Evolutionary conservation across 2,797 vertebrate species (phyloP).

Genomic region (Sebastes wilsoni): DNA sequence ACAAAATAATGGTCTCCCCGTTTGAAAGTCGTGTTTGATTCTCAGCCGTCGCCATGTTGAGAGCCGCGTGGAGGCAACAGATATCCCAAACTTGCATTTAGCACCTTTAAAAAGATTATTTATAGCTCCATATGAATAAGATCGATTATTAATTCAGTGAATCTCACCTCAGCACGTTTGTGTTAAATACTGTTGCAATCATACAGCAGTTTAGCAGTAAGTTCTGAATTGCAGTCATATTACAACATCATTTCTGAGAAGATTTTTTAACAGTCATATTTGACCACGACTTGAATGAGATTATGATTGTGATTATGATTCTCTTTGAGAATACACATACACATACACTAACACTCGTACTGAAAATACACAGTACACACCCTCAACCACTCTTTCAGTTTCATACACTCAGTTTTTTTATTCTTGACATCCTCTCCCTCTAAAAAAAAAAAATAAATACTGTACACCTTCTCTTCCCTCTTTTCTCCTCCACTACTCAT

Average conservation of each 20-base stretch:
- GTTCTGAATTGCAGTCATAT: neutral
- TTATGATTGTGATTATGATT: neutral
- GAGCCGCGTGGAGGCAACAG: too few relatives aligned
- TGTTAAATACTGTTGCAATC: neutral
- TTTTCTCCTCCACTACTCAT: conserved; percentile 32
- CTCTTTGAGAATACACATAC: neutral
- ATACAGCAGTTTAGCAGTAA: neutral
- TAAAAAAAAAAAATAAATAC: conserved; percentile 1
- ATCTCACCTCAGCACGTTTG: neutral
- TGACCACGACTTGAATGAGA: neutral
- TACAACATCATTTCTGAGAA: neutral
- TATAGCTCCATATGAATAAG: too few relatives aligned
- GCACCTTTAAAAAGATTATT: too few relatives aligned
- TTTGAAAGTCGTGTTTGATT: too few relatives aligned
- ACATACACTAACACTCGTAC: neutral
- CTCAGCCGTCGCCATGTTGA: too few relatives aligned
- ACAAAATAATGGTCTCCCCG: too few relatives aligned
- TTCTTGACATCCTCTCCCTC: conserved; percentile 2
- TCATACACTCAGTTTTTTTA: conserved; percentile 9
- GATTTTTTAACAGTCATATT: neutral
- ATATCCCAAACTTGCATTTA: too few relatives aligned
- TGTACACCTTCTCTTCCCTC: conserved; percentile 13
- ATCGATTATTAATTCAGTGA: neutral
- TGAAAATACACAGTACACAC: conserved; percentile 14
- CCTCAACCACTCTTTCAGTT: conserved; percentile 14